Conservation (phyloP, 2,113 vertebrate genomes). For the Phalacrocorax aristotelis region DNA sequence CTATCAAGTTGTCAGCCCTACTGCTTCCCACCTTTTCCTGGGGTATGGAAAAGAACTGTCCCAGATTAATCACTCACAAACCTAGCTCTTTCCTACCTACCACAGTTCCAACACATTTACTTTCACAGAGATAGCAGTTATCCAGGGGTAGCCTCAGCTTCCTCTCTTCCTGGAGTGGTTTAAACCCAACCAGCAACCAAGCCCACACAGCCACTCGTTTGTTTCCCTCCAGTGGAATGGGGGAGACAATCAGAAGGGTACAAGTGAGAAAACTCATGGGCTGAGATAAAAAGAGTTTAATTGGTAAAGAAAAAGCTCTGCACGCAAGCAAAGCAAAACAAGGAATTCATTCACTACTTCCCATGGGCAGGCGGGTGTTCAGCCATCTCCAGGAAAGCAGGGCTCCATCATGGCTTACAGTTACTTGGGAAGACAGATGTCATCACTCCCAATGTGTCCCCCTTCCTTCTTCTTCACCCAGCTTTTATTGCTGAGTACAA, state of each 20-base stretch:
- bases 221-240: not conserved
- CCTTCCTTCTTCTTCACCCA: not conserved
- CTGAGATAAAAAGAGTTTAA: not conserved
- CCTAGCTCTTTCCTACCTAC: not conserved
- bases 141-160: not conserved
- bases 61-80: not conserved
- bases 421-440: not conserved
- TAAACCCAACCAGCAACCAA: not conserved
- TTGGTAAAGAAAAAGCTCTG: accelerated
- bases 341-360: not conserved
- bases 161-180: not conserved
- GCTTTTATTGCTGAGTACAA: not conserved
- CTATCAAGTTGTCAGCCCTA: not conserved
- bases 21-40: not conserved
- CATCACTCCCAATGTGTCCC: accelerated
- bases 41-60: not conserved
- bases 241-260: not conserved
- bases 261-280: not conserved
- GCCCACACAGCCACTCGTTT: not conserved
- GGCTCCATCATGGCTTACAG: not conserved
- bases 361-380: not conserved
- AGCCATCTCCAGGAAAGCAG: not conserved
- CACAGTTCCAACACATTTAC: not conserved
- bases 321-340: not conserved
- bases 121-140: not conserved